These are phyloP conservation scores for Clarias platycephalus DNA, from an alignment of 2,797 vertebrate genomes.

Conservation along the genomic window DNA sequence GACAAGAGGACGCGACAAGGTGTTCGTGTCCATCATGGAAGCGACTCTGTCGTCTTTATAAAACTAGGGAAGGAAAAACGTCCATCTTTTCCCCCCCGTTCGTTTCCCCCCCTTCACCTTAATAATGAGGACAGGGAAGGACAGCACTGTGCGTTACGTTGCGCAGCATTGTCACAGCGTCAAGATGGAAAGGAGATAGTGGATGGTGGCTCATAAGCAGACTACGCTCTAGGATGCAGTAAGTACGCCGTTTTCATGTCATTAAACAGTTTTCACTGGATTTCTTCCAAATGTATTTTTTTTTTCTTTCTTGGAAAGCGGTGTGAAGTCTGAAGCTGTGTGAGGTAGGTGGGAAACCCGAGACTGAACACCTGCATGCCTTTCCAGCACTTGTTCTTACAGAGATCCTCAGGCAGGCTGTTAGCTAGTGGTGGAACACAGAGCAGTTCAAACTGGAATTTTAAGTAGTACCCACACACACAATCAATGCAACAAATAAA, in stretches of 20 bases:
- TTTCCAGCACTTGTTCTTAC: background rate
- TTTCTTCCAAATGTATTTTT: too few species aligned
- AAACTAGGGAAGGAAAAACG: background rate
- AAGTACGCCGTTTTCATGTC: conserved; percentile 10
- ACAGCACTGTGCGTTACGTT: background rate
- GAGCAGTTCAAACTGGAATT: background rate
- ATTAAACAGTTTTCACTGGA: background rate
- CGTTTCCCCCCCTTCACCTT: background rate
- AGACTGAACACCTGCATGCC: background rate
- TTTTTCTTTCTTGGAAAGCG: background rate
- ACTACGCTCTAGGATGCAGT: conserved; percentile 38
- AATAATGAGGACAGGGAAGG: background rate
- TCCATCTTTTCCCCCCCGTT: background rate
- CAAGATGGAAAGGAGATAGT: conserved; percentile 19
- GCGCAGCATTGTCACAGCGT: conserved; percentile 17
- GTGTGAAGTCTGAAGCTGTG: background rate
- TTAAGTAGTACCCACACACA: too few species aligned
- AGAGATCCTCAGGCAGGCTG: background rate
- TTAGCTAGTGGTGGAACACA: background rate
- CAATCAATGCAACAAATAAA: background rate
- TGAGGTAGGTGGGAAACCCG: background rate
- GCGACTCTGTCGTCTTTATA: background rate
- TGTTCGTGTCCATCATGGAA: background rate
- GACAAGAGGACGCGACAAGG: conserved; percentile 11
- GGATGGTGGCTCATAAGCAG: background rate